Evolutionary conservation across 2,113 vertebrate species (phyloP).

Genomic region (Xiphophorus couchianus): DNA sequence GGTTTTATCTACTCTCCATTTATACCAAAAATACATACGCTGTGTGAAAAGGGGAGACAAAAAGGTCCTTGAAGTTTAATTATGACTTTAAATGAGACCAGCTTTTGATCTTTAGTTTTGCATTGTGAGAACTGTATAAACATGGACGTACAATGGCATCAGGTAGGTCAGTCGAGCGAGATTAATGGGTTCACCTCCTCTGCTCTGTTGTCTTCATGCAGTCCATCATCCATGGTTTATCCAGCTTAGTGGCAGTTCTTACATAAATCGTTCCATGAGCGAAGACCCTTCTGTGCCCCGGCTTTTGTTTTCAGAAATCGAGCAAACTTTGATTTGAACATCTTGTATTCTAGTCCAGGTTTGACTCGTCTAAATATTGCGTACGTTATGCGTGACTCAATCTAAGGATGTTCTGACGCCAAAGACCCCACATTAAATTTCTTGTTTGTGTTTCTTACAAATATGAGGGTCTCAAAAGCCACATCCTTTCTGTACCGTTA

Average conservation of each 20-base stretch:
- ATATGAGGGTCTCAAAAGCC: neutral
- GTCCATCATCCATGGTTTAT: constrained; percentile 42
- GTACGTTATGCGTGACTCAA: neutral
- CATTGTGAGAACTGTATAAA: neutral
- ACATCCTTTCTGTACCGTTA: neutral
- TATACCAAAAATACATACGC: constrained; percentile 23
- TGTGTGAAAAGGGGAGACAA: neutral
- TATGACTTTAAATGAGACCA: neutral
- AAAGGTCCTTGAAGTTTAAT: neutral
- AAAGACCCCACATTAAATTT: no score
- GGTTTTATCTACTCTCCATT: constrained; percentile 31
- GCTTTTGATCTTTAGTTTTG: neutral
- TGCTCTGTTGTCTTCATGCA: constrained; percentile 13
- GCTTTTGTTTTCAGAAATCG: neutral
- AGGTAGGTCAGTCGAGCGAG: neutral
- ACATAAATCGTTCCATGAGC: neutral
- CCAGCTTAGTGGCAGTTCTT: neutral
- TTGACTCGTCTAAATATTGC: neutral
- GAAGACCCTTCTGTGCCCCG: neutral
- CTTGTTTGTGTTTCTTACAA: no score
- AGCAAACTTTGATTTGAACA: neutral
- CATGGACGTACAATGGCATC: neutral
- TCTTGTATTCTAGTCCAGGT: neutral
- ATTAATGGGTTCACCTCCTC: constrained; percentile 8
- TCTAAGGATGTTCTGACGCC: neutral